Percentiles rank a stretch among this genome's conserved stretches.
These are phyloP conservation scores for Dasysyrphus albostriatus DNA, from an alignment of 2,888 invertebrate species.

Conservation along the genomic window DNA sequence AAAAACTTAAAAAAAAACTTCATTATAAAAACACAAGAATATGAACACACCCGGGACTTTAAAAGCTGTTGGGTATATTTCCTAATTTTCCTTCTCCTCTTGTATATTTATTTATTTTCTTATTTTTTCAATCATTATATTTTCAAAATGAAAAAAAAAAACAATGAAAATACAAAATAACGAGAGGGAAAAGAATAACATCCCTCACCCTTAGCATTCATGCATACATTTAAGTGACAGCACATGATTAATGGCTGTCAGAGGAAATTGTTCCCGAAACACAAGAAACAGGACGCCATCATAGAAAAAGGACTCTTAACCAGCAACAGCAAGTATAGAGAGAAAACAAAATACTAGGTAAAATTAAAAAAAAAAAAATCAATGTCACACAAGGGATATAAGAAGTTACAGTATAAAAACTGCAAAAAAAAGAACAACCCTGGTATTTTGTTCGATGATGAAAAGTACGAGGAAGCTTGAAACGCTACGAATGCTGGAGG, in stretches of 20 bases:
- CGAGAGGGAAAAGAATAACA: slow-evolving; percentile 49
- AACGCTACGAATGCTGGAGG: slow-evolving; percentile 22
- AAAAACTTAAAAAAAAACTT: slow-evolving; percentile 7
- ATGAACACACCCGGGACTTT: slow-evolving; percentile 39
- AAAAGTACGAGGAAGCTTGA: slow-evolving; percentile 20
- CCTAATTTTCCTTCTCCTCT: slow-evolving; percentile 60
- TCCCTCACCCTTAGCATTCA: slow-evolving; percentile 75
- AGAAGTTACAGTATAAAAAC: neutral
- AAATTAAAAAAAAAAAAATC: slow-evolving; percentile 76
- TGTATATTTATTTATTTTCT: slow-evolving; percentile 53
- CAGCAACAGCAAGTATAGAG: slow-evolving; percentile 77
- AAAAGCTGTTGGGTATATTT: slow-evolving; percentile 52
- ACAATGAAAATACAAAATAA: slow-evolving; percentile 25
- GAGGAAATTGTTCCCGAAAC: slow-evolving; percentile 79
- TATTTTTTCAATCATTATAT: slow-evolving; percentile 62
- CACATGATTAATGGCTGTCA: slow-evolving; percentile 85
- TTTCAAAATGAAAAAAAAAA: slow-evolving; percentile 43
- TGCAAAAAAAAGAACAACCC: slow-evolving; percentile 39
- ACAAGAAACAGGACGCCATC: slow-evolving; percentile 70
- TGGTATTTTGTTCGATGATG: slow-evolving; percentile 33
- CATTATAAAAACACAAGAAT: slow-evolving; percentile 18
- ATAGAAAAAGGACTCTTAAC: slow-evolving; percentile 47
- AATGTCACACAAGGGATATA: slow-evolving; percentile 74
- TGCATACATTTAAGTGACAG: slow-evolving; percentile 83
- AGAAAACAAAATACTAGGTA: slow-evolving; percentile 61